Conservation (phyloP, 2,113 vertebrate genomes). For the Cyanoderma ruficeps region DNA sequence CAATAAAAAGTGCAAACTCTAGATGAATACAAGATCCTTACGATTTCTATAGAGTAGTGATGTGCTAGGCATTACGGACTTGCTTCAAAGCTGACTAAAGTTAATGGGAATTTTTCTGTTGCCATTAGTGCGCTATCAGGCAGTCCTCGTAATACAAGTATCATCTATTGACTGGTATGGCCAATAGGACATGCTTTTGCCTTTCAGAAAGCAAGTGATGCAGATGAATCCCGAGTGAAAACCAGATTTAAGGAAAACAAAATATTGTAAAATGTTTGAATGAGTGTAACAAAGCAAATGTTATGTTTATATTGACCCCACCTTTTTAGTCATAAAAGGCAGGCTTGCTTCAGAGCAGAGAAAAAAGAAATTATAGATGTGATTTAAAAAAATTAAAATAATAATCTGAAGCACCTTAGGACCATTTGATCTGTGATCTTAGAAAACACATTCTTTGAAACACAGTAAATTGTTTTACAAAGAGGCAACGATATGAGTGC, state of each 20-base stretch:
- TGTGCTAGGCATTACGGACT: neutral
- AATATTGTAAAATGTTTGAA: neutral
- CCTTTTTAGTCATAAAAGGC: neutral
- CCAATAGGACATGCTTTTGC: neutral
- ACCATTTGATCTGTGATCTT: constrained; percentile 12
- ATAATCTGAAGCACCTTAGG: neutral
- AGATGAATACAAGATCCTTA: neutral
- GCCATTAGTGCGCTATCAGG: neutral
- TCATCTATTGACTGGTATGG: neutral
- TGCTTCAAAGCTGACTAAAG: neutral
- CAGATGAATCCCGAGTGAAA: neutral
- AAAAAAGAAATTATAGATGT: neutral
- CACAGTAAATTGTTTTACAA: neutral
- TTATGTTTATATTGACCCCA: neutral
- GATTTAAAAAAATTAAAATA: neutral
- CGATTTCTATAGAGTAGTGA: neutral
- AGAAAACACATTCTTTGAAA: neutral
- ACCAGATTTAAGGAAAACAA: neutral
- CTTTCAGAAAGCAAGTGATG: neutral
- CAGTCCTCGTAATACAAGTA: neutral
- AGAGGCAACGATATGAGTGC: neutral
- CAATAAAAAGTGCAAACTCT: neutral
- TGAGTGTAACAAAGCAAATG: neutral
- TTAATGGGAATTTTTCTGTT: neutral
- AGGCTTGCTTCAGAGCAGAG: neutral